A percentile compares a stretch with the other conserved stretches of the same genome.
Conservation (phyloP, 2,888 invertebrate genomes). For the Uropetala carovei region DNA sequence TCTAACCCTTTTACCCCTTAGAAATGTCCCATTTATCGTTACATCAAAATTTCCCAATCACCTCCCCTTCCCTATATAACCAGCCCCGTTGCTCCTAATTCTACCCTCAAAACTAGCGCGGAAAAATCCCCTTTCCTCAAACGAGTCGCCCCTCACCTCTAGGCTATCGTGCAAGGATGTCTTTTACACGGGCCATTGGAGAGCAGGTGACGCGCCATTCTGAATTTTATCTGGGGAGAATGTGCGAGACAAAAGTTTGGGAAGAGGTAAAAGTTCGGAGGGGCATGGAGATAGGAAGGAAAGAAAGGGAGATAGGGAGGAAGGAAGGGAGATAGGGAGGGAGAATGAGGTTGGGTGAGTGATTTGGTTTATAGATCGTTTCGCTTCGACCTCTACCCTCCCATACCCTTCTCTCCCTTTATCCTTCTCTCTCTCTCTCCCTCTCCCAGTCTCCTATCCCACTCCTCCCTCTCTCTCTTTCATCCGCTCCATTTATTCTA, state of each 20-base stretch:
- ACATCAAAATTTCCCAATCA: conserved; percentile 53
- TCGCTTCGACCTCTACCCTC: background rate
- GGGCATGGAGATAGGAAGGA: background rate
- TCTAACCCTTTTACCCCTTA: background rate
- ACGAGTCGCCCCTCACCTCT: background rate
- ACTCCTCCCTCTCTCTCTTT: too few species aligned
- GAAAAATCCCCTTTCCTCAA: background rate
- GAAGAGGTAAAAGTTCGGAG: conserved; percentile 9
- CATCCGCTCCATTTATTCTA: too few species aligned
- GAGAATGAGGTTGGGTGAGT: background rate
- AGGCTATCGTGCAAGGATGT: background rate
- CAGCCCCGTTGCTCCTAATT: too few species aligned
- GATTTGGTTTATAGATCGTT: background rate
- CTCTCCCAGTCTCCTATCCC: too few species aligned
- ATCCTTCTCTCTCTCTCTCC: too few species aligned
- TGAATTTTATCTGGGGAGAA: conserved; percentile 31
- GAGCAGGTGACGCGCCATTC: conserved; percentile 45
- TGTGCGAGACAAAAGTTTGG: conserved; percentile 12
- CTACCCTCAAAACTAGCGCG: background rate
- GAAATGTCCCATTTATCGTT: conserved; percentile 41
- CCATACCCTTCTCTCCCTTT: background rate
- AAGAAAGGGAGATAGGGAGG: background rate
- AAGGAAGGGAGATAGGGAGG: background rate
- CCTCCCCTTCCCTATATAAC: background rate
- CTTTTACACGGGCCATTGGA: conserved; percentile 39